Conservation (phyloP, 2,113 vertebrate species). For the Elanus axillaris region DNA sequence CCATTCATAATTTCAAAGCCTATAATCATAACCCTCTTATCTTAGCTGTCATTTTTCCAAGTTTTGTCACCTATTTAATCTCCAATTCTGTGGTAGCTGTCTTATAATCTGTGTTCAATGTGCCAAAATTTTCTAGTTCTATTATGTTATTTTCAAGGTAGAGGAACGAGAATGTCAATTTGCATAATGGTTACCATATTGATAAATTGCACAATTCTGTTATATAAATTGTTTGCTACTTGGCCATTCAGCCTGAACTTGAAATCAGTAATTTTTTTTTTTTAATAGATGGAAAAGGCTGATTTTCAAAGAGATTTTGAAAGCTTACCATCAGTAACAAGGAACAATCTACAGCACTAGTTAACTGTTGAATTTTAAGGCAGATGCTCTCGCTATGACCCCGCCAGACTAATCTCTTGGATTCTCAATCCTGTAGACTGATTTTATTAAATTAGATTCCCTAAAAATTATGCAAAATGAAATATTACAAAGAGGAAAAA, state of each 20-base stretch:
- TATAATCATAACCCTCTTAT: background rate
- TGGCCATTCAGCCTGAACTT: background rate
- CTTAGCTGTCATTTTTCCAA: background rate
- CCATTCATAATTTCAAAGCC: background rate
- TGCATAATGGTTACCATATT: background rate
- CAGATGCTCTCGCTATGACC: background rate
- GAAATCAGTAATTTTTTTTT: background rate
- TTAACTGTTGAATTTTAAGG: background rate
- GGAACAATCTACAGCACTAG: background rate
- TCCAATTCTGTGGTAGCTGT: background rate
- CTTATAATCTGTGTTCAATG: background rate
- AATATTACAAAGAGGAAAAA: background rate
- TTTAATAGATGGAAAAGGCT: background rate
- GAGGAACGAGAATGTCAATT: background rate
- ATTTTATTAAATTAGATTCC: background rate
- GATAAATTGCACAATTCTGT: background rate
- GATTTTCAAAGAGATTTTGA: background rate
- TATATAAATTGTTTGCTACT: background rate
- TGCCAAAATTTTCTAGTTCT: background rate
- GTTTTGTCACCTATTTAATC: background rate
- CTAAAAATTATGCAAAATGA: background rate
- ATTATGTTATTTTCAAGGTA: background rate
- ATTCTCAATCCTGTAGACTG: background rate
- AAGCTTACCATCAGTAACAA: background rate
- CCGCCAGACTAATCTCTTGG: background rate